Percentiles rank a stretch among this genome's conserved stretches.
phyloP scores from a whole-genome alignment of 2,113 vertebrate genomes.

The Rhizomys pruinosus region DNA sequence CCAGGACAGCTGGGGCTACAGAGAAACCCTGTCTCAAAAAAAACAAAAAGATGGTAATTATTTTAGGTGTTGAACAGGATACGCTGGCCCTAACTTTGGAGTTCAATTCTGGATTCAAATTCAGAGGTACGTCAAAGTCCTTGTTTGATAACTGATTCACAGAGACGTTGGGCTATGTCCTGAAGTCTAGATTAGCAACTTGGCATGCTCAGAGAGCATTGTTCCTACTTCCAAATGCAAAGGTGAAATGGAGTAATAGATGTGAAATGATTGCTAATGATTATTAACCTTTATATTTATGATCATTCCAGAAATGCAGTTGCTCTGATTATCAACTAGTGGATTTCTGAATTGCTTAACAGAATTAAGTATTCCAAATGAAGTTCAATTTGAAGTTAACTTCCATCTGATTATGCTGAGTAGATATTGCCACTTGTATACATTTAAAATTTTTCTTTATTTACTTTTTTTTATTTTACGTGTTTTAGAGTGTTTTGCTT shows the following conservation, averaged over 20 bases:
- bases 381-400: conserved; percentile 47
- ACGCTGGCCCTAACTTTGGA: neutral
- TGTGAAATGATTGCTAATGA: conserved; percentile 19
- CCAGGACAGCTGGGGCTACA: no score
- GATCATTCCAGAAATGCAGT: neutral
- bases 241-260: neutral
- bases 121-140: neutral
- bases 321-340: conserved; percentile 38
- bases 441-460: no score
- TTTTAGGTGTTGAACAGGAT: neutral
- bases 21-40: no score
- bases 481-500: no score
- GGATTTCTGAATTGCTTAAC: conserved; percentile 1
- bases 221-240: neutral
- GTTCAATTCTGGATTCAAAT: neutral
- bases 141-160: neutral
- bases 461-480: no score
- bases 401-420: neutral
- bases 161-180: neutral
- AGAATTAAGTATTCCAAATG: conserved; percentile 16
- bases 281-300: neutral
- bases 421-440: conserved; percentile 5
- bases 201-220: neutral
- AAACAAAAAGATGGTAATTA: neutral
- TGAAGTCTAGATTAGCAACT: neutral